Percentiles rank a stretch among this genome's conserved stretches.
These are phyloP conservation scores for Neodon shergylaensis DNA, from an alignment of 2,113 vertebrate genomes.

Conservation along the genomic window DNA sequence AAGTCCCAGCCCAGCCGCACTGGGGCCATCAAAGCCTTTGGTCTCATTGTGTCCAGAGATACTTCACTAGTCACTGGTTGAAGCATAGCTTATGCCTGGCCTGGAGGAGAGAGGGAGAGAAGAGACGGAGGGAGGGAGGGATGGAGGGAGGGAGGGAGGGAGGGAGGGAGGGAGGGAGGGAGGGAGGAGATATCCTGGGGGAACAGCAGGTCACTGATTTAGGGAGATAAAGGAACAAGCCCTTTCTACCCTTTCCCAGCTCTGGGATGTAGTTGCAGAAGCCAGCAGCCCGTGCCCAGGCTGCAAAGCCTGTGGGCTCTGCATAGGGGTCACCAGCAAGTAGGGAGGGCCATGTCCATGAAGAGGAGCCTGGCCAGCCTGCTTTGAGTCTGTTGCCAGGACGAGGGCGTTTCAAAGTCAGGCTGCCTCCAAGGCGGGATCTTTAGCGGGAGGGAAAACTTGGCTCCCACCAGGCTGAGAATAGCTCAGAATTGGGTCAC, in stretches of 20 bases:
- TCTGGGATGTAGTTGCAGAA: neutral
- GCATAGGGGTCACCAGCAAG: neutral
- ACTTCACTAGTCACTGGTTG: neutral
- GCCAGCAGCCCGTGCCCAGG: neutral
- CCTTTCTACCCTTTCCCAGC: neutral
- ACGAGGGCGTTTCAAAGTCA: slow-evolving; percentile 77
- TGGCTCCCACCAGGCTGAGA: slow-evolving; percentile 76
- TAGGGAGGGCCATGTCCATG: neutral
- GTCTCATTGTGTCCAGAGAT: neutral
- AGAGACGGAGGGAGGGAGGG: neutral
- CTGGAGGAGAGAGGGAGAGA: neutral
- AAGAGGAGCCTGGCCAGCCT: neutral
- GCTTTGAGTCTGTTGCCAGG: neutral
- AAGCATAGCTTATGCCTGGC: neutral
- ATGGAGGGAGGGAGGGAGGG: too few relatives aligned
- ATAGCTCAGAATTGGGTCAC: slow-evolving; percentile 80
- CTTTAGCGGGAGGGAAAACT: slow-evolving; percentile 41
- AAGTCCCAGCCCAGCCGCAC: rapidly evolving
- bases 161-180: too few relatives aligned
- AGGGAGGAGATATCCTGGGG: neutral
- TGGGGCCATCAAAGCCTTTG: neutral
- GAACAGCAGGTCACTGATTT: neutral
- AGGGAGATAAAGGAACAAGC: neutral
- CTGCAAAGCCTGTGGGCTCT: neutral
- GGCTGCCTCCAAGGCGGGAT: neutral